These are phyloP conservation scores for Carposina sasakii DNA, from an alignment of 1,140 invertebrate genomes.

Conservation along the genomic window DNA sequence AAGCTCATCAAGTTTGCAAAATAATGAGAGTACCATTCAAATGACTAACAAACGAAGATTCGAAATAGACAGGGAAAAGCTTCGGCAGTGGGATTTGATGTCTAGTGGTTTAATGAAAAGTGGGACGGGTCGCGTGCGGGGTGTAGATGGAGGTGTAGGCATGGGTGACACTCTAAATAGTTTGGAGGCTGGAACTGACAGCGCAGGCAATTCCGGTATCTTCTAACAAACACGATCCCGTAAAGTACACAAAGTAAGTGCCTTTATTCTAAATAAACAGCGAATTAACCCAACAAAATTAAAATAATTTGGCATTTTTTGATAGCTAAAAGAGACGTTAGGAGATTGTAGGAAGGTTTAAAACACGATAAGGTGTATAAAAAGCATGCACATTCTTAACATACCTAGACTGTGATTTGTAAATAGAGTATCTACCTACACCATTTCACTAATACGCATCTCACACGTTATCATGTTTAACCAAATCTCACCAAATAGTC, in stretches of 20 bases:
- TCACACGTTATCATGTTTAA: conserved; percentile 60
- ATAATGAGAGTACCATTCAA: conserved; percentile 17
- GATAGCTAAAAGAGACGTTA: no score
- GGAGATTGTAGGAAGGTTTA: conserved; percentile 27
- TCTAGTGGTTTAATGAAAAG: conserved; percentile 80
- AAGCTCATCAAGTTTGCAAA: conserved; percentile 11
- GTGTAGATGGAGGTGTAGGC: conserved; percentile 62
- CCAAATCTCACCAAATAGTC: conserved; percentile 18
- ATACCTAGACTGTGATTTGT: conserved; percentile 36
- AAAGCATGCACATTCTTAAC: conserved; percentile 48
- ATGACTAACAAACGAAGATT: conserved; percentile 50
- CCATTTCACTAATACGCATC: conserved; percentile 42
- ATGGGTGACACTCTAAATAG: conserved; percentile 54
- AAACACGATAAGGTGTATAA: conserved; percentile 60
- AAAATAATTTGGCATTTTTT: conserved; percentile 42
- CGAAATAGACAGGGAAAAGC: conserved; percentile 87
- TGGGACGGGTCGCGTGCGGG: conserved; percentile 58
- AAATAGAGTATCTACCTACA: conserved; percentile 35
- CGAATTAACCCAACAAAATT: no score
- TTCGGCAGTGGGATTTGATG: conserved; percentile 90
- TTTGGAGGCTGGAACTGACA: conserved; percentile 54
- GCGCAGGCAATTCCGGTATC: conserved; percentile 64
- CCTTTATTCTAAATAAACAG: no score
- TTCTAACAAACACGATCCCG: conserved; percentile 58
- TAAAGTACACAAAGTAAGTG: conserved; percentile 66